phyloP scores from a whole-genome alignment of 2,888 invertebrate species.

The Thecophora atra region DNA sequence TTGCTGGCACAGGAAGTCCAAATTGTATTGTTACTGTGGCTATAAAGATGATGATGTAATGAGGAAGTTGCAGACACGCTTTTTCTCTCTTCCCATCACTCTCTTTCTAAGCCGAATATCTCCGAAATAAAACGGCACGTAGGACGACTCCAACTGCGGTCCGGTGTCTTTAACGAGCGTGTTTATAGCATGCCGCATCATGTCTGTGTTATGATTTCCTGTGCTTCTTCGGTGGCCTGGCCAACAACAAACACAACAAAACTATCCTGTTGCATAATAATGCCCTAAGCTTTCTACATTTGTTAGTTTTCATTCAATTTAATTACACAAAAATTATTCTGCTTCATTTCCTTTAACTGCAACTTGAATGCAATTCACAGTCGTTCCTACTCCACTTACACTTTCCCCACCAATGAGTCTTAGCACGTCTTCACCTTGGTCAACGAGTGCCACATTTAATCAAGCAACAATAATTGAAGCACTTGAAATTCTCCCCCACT shows the following conservation, averaged over 20 bases:
- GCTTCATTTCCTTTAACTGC: background rate
- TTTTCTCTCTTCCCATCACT: background rate
- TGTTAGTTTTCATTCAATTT: constrained; percentile 23
- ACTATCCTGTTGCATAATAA: background rate
- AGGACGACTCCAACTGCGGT: background rate
- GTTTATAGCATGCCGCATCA: constrained; percentile 10
- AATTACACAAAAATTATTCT: constrained; percentile 27
- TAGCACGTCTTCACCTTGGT: background rate
- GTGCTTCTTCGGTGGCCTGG: background rate
- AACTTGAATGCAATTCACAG: background rate
- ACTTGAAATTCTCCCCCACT: background rate
- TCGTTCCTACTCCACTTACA: no score
- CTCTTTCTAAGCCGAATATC: background rate
- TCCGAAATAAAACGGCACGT: background rate
- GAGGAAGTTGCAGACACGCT: constrained; percentile 15
- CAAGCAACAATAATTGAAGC: constrained; percentile 18
- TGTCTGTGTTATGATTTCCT: background rate
- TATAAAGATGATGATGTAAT: constrained; percentile 33
- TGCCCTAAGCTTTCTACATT: background rate
- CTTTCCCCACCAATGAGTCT: background rate
- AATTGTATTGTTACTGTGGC: background rate
- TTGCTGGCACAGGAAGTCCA: no score
- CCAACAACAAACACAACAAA: background rate
- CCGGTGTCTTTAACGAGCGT: constrained; percentile 9
- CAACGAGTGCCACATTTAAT: constrained; percentile 32